phyloP scores from a whole-genome alignment of 2,888 invertebrate genomes.

The Schrankia costaestrigalis region DNA sequence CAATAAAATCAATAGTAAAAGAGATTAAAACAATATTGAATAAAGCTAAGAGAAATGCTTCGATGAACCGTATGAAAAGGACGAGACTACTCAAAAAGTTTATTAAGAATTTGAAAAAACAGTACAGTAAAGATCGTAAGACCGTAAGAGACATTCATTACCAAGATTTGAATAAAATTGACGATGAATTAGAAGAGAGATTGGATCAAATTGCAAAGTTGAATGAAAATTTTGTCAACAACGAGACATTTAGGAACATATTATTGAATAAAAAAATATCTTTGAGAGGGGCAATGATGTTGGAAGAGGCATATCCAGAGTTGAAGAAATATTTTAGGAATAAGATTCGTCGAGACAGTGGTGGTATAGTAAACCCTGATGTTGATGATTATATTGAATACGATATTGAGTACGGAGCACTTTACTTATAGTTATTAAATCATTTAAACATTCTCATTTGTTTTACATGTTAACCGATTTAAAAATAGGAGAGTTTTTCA shows the following conservation, averaged over 20 bases:
- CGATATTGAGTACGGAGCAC: slow-evolving; percentile 4
- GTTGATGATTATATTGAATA: slow-evolving; percentile 1
- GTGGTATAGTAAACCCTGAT: background rate
- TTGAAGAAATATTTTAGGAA: background rate
- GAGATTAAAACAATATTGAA: slow-evolving; percentile 2
- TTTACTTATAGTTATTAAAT: slow-evolving; percentile 1
- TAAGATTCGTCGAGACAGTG: background rate
- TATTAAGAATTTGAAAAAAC: slow-evolving; percentile 2
- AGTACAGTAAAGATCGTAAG: background rate
- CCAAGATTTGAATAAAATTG: background rate
- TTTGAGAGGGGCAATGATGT: background rate
- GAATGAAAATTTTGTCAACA: slow-evolving; percentile 1
- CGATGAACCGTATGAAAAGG: background rate
- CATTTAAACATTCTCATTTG: background rate
- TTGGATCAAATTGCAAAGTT: background rate
- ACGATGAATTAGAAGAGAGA: background rate
- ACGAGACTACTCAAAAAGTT: slow-evolving; percentile 1
- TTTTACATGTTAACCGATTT: background rate
- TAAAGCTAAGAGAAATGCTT: slow-evolving; percentile 6
- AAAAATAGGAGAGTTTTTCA: background rate
- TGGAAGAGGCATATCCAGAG: slow-evolving; percentile 1
- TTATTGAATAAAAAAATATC: background rate
- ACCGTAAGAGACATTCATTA: background rate
- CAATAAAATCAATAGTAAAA: background rate
- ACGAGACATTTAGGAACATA: slow-evolving; percentile 6